phyloP scores from a whole-genome alignment of 1,140 invertebrate genomes.

The Megathymus violae region DNA sequence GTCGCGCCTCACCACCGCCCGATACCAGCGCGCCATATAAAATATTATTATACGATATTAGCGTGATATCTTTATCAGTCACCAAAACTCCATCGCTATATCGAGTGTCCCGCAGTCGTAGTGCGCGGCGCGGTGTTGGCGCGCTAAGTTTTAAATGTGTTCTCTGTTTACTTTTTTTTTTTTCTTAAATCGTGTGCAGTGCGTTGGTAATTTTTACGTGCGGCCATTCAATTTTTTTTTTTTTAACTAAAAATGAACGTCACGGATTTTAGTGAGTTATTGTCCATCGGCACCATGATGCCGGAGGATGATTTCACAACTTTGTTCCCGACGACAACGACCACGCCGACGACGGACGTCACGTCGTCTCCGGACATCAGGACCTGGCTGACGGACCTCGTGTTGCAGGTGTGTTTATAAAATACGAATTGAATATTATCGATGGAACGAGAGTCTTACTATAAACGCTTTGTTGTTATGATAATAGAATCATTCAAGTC shows the following conservation, averaged over 20 bases:
- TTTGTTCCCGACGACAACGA: conserved; percentile 38
- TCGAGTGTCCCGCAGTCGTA: conserved; percentile 34
- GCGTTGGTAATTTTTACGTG: conserved; percentile 4
- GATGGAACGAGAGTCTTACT: background rate
- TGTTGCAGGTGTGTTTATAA: conserved; percentile 59
- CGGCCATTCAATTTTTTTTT: conserved; percentile 34
- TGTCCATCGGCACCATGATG: conserved; percentile 37
- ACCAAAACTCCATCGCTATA: conserved; percentile 34
- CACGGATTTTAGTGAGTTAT: conserved; percentile 51
- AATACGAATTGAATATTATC: conserved; percentile 8
- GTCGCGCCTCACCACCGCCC: conserved; percentile 16
- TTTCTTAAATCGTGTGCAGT: background rate
- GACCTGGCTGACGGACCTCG: conserved; percentile 55
- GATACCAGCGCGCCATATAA: conserved; percentile 34
- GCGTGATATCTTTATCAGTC: conserved; percentile 55
- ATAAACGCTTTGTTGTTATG: conserved; percentile 22
- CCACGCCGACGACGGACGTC: conserved; percentile 33
- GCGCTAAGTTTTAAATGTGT: conserved; percentile 27
- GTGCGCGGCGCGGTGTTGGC: conserved; percentile 40
- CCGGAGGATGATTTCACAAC: conserved; percentile 30
- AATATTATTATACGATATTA: conserved; percentile 61
- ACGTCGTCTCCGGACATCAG: conserved; percentile 43
- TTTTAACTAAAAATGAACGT: conserved; percentile 64
- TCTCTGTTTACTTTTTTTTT: conserved; percentile 11
- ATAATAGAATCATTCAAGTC: conserved; percentile 14